Base-by-base conservation (phyloP, 2,888 invertebrate species). In the Cosmia trapezina region DNA sequence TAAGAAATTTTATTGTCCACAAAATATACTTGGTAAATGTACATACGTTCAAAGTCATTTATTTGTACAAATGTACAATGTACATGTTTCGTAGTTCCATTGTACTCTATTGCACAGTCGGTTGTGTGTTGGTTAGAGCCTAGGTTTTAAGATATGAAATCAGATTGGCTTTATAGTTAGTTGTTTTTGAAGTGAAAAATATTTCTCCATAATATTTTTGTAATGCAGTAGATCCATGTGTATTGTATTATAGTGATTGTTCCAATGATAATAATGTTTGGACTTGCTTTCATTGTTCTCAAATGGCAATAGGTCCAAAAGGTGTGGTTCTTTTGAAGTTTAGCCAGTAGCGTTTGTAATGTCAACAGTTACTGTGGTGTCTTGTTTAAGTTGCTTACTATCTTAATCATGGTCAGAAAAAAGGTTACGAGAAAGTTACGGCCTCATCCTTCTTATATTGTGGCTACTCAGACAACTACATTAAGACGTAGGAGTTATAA, bases 401-500 rank as follows among this genome's bases (percentile, higher is more conserved):
- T 60, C 41, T 49, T 66, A 47, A 81, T 62, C 33, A 90, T 90
- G 90, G 73, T 82, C 5, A 87, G 70, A 51, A 81, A 60, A 47
- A 87, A 83, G 70, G 51, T 83, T 49, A 64, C 70, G 2, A 86
- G 72, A 62, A 90, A 86, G 76, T 56, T 72, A 63, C 79, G 73
- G 45, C 73, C 72, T 61, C 76, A 83, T 61, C 85, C 89, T 0
- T 80, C 84, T 45, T 88, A 82, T 63, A 76, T 86, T 56, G 88
- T 90, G 60, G 79, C 80, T 14, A 80, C 84, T 37, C 87, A 86
- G 49, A 86, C 87, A 33, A 73, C 76, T 59, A 72, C 87, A n/a
- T 71, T 85, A 54, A 86, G 86, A 69, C 90, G 90, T 69, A 90
- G 86, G 77, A 87, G 86, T 77, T 85, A 81, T 49, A 88, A 79